Base-by-base conservation (phyloP, 1,140 invertebrate genomes). In the Caenorhabditis brenneri region DNA sequence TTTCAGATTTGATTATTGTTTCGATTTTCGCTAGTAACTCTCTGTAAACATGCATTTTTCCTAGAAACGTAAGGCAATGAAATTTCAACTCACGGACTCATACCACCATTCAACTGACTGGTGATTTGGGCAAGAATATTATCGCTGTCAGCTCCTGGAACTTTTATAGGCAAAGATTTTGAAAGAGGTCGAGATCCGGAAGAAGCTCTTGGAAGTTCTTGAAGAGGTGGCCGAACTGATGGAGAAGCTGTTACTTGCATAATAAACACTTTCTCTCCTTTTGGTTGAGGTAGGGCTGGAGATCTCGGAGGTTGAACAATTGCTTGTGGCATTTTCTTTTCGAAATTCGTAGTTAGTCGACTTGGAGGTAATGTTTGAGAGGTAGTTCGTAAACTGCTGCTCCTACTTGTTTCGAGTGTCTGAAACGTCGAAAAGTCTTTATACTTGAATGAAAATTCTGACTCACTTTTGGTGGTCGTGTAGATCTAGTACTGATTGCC, bases 1-100 rank as follows among this genome's bases (percentile, higher is more conserved):
- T 42, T 79, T 83, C 82, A 19, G 65, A 65, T 36, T 42, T 79
- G 2, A 83, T 65, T 60, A 83, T 48, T 24, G 24, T 78, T 83
- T 83, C 82, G 24, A 83, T 83, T 79, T 83, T 83, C 16, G 69
- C 82, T 27, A 83, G n/a, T 19, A 83, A 49, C 29, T 83, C 82
- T 42, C 82, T 83, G 48, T 58, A 83, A 74, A 49, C n/a, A n/a
- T 27, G 16, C 4, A 24, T 5, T 5, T 65, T 6, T 16, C n/a
- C 4, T 39, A 7, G 81, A 6, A 27, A 27, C n/a, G n/a, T n/a
- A 55, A 27, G 1, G 10, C 10, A 27, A 12, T 10, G 27, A 2
- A 55, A 42, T 5, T 65, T n/a, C n/a, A n/a, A 82, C 80, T 58
- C 36, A 82, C 81, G 81, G 81, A 48, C 55, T 82, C 81, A 82